These are phyloP conservation scores for Miniopterus natalensis DNA, from an alignment of 2,113 vertebrate genomes.

Conservation along the genomic window DNA sequence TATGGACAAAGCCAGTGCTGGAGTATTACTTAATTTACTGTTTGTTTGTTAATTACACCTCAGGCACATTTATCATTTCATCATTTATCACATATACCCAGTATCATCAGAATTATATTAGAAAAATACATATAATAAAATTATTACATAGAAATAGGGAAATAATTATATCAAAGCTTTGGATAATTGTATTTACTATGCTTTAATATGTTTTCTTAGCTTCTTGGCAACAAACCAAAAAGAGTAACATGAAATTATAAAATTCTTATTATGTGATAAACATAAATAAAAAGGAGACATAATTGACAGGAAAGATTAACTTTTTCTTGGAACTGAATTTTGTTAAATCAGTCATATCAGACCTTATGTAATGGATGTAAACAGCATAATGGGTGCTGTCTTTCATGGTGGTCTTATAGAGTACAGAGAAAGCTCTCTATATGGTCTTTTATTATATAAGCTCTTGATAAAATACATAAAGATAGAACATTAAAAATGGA, in stretches of 20 bases:
- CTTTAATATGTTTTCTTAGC: conserved; percentile 35
- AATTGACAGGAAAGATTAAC: conserved; percentile 7
- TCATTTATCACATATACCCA: conserved; percentile 23
- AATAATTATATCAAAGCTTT: conserved; percentile 61
- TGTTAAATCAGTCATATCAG: not conserved
- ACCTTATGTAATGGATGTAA: conserved; percentile 15
- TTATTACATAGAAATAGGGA: conserved; percentile 51
- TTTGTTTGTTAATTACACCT: conserved; percentile 40
- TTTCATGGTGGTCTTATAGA: not conserved
- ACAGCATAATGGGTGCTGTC: not conserved
- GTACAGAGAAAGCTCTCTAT: not conserved
- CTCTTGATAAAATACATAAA: not conserved
- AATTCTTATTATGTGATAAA: conserved; percentile 45
- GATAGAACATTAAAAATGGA: not conserved
- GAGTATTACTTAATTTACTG: not conserved
- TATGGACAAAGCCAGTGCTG: not conserved
- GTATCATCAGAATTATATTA: not conserved
- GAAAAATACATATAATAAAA: conserved; percentile 62
- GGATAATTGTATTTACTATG: conserved; percentile 1
- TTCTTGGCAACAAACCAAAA: conserved; percentile 57
- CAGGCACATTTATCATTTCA: not conserved
- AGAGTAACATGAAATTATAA: not conserved
- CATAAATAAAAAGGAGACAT: conserved; percentile 55
- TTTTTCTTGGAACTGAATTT: conserved; percentile 20
- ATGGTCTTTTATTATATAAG: conserved; percentile 9